Evolutionary conservation across 2,888 invertebrate species (phyloP).

Genomic region (Drosophila pseudotalamancana): DNA sequence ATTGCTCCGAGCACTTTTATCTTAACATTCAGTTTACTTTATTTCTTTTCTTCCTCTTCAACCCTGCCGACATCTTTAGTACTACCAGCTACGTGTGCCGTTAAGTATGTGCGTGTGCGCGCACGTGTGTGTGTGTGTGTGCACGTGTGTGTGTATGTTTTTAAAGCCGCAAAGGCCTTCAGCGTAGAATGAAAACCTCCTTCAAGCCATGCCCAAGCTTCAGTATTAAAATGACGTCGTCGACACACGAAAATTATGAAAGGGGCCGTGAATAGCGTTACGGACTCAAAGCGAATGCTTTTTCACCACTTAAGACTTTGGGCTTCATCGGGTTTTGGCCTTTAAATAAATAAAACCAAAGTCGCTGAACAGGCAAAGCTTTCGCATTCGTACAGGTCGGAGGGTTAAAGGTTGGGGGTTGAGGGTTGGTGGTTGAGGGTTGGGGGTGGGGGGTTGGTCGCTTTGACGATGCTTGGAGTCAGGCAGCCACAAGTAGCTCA

Average conservation of each 20-base stretch:
- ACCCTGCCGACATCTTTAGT: constrained; percentile 52
- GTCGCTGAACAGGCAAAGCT: constrained; percentile 45
- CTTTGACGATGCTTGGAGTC: constrained; percentile 14
- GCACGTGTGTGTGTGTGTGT: neutral
- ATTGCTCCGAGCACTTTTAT: constrained; percentile 67
- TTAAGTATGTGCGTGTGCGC: constrained; percentile 17
- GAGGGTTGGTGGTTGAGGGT: neutral
- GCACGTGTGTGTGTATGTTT: constrained; percentile 20
- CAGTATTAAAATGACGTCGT: constrained; percentile 47
- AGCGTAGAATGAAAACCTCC: constrained; percentile 21
- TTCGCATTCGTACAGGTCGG: neutral
- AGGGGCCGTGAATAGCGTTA: constrained; percentile 44
- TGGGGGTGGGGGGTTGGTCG: neutral
- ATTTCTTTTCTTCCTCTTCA: constrained; percentile 51
- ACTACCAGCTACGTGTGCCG: constrained; percentile 52
- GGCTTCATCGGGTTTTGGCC: constrained; percentile 73
- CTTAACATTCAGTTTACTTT: constrained; percentile 72
- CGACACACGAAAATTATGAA: constrained; percentile 66
- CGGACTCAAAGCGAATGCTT: constrained; percentile 60
- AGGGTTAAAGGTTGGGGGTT: neutral
- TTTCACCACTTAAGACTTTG: constrained; percentile 70
- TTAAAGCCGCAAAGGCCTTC: constrained; percentile 23
- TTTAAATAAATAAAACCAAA: constrained; percentile 73
- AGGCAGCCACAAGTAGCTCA: constrained; percentile 43
- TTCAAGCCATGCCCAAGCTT: neutral